Conservation (phyloP, 2,888 invertebrate genomes). For the Tenthredo livida region DNA sequence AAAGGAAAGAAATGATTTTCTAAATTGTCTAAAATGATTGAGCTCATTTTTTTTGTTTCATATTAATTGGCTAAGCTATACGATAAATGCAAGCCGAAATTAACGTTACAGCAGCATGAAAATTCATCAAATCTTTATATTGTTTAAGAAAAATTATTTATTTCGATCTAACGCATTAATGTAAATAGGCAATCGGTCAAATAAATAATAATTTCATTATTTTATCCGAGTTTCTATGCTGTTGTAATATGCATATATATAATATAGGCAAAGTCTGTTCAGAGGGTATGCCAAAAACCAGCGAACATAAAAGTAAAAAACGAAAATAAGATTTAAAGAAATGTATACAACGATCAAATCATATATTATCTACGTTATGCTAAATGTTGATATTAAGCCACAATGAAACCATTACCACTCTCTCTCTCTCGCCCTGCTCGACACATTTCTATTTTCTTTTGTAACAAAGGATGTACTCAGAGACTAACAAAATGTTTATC, state of each 20-base stretch:
- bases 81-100: background rate
- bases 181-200: constrained; percentile 30
- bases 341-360: constrained; percentile 59
- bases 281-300: constrained; percentile 75
- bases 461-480: constrained; percentile 20
- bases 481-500: constrained; percentile 1
- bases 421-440: background rate
- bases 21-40: background rate
- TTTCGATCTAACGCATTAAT: constrained; percentile 15
- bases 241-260: constrained; percentile 45
- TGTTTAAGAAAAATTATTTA: background rate
- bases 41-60: constrained; percentile 39
- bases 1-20: constrained; percentile 40
- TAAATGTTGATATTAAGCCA: constrained; percentile 56
- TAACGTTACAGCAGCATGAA: constrained; percentile 31
- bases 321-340: constrained; percentile 60
- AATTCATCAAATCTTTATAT: background rate
- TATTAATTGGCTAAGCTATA: background rate
- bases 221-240: background rate
- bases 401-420: constrained; percentile 21
- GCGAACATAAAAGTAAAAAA: constrained; percentile 59
- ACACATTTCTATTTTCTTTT: constrained; percentile 31
- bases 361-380: constrained; percentile 48
- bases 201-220: background rate
- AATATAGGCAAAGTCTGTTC: constrained; percentile 68